These are phyloP conservation scores for Hippopotamyrus pictus DNA, from an alignment of 2,797 vertebrate species.

Conservation along the genomic window DNA sequence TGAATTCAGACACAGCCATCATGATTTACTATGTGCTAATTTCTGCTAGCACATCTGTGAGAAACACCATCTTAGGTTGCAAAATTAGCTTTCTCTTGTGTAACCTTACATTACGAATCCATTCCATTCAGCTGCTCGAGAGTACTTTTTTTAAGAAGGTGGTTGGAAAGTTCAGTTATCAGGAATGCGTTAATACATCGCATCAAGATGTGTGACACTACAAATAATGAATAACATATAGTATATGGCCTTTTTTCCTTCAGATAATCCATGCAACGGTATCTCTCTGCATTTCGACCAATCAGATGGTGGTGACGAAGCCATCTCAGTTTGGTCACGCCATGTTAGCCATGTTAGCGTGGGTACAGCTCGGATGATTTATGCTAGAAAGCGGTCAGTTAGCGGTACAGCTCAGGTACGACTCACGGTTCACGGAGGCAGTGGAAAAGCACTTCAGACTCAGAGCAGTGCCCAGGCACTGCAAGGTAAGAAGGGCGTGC, in stretches of 20 bases:
- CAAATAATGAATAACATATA: not conserved
- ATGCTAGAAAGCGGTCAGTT: not conserved
- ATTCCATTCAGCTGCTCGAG: not conserved
- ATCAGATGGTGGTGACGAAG: not conserved
- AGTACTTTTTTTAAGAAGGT: not conserved
- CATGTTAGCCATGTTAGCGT: not conserved
- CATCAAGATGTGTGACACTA: not conserved
- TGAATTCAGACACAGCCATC: not conserved
- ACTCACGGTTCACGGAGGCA: not conserved
- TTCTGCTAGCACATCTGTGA: not conserved
- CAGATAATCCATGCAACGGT: not conserved
- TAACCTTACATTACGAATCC: not conserved
- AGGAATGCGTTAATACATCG: not conserved
- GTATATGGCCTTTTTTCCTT: not conserved
- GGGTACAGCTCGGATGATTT: not conserved
- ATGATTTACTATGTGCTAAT: not conserved
- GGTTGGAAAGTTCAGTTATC: not conserved
- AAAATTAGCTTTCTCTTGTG: not conserved
- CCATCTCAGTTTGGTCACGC: not conserved
- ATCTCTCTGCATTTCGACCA: not conserved
- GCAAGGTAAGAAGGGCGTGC: slow-evolving; percentile 41
- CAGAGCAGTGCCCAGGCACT: slow-evolving; percentile 28
- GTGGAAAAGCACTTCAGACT: not conserved
- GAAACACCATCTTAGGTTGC: not conserved
- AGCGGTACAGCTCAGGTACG: not conserved